These are phyloP conservation scores for Catocala sponsa DNA, from an alignment of 2,888 invertebrate species.

Conservation along the genomic window DNA sequence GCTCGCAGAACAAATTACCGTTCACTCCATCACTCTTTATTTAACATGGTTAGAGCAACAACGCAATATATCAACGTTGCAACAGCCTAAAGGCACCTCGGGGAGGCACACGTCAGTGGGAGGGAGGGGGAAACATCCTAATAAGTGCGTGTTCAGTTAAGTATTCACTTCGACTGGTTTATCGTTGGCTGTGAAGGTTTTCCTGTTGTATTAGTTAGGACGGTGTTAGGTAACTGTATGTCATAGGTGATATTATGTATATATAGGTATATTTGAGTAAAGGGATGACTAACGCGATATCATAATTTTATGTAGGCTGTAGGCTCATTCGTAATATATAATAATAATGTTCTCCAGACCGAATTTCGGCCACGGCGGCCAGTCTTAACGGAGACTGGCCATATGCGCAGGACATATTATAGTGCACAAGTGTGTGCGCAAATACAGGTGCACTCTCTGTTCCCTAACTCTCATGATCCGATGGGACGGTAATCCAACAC, in stretches of 20 bases:
- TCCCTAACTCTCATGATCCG: too few species aligned
- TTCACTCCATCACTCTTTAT: slow-evolving; percentile 48
- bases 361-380: too few species aligned
- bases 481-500: too few species aligned
- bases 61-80: slow-evolving; percentile 42
- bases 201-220: background rate
- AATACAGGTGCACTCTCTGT: too few species aligned
- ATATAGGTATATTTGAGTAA: background rate
- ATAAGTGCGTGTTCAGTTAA: slow-evolving; percentile 25
- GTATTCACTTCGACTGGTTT: slow-evolving; percentile 18
- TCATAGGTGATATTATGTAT: background rate
- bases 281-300: too few species aligned
- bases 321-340: too few species aligned
- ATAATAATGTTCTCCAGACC: too few species aligned
- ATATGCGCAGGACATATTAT: too few species aligned
- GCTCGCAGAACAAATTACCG: slow-evolving; percentile 40
- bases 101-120: slow-evolving; percentile 17
- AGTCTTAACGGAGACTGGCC: too few species aligned
- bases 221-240: background rate
- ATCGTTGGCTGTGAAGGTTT: background rate
- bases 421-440: too few species aligned
- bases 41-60: slow-evolving; percentile 38
- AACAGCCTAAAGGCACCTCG: slow-evolving; percentile 29
- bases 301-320: too few species aligned
- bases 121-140: slow-evolving; percentile 11